phyloP scores from a whole-genome alignment of 2,797 vertebrate species.

The Dendrocincla tyrannina region DNA sequence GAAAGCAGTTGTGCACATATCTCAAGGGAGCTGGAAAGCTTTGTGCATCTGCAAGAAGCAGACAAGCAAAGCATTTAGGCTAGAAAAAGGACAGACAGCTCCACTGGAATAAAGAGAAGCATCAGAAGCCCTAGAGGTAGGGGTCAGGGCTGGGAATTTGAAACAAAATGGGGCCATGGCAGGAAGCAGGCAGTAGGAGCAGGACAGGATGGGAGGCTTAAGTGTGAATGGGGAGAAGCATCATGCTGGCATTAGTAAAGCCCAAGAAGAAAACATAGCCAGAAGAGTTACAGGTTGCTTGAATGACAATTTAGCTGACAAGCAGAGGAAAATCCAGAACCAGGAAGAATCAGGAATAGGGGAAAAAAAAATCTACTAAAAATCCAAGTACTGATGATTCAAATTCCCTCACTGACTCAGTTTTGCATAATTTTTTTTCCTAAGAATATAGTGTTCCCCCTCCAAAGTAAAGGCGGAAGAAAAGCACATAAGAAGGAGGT shows the following conservation, averaged over 20 bases:
- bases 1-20: background rate
- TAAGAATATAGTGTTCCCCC: background rate
- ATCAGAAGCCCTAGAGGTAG: background rate
- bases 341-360: background rate
- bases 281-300: background rate
- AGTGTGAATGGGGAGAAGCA: background rate
- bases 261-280: background rate
- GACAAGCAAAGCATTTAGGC: background rate
- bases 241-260: background rate
- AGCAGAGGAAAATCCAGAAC: background rate
- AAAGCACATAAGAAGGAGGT: background rate
- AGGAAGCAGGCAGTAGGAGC: background rate
- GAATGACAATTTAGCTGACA: background rate
- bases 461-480: background rate
- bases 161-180: accelerated
- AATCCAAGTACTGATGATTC: background rate
- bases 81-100: background rate
- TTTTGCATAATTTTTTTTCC: background rate
- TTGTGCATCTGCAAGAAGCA: background rate
- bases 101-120: background rate
- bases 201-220: background rate
- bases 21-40: background rate
- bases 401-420: background rate
- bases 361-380: accelerated
- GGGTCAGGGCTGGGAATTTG: background rate